Base-by-base conservation (phyloP, 2,797 vertebrate species). In the Psittacula echo region DNA sequence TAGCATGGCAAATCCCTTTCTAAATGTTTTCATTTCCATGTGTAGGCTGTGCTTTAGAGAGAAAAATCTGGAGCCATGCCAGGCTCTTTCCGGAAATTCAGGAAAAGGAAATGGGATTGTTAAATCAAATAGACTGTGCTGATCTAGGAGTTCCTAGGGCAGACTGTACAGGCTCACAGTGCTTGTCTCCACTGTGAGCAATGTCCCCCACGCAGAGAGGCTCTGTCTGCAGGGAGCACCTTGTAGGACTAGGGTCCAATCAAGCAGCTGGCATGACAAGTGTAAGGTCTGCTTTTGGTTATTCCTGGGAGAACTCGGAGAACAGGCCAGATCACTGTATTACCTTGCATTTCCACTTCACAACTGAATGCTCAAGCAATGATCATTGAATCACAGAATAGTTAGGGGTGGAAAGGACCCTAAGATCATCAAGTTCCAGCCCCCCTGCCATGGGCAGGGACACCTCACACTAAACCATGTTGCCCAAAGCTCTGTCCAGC, bases 21-120 rank as follows among this genome's bases (percentile, higher is more conserved):
- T 61, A 32, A 66, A 48, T 47, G 48, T 58, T 90, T 93, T 94
- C 42, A 83, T 94, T 95, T 93, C 94, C 75, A 58, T 16, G 9
- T 5, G 34, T 34, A 76, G 77, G 67, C 60, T 87, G 80, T 0
- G 1, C 64, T 77, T 88, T 5, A 56, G 77, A 89, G 53, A 62
- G 51, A 53, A 73, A 89, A 89, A 15, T 22, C 45, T 94, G 91
- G 83, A 85, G 53, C n/a, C 6, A 0, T 13, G 83, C 71, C 93
- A 89, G 16, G 19, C 45, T 50, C 27, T 71, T 90, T 89, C 72
- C 96, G 95, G 94, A 94, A 94, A 92, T 89, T 87, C 85, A 89
- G 93, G 77, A 94, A 96, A 72, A 93, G 95, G 90, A 95, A 96
- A 89, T 94, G 54, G 60, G 90, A 93, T 93, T 96, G 87, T 95